A percentile compares a stretch with the other conserved stretches of the same genome.
phyloP scores from a whole-genome alignment of 2,888 invertebrate genomes.

The Lamproptera curius region DNA sequence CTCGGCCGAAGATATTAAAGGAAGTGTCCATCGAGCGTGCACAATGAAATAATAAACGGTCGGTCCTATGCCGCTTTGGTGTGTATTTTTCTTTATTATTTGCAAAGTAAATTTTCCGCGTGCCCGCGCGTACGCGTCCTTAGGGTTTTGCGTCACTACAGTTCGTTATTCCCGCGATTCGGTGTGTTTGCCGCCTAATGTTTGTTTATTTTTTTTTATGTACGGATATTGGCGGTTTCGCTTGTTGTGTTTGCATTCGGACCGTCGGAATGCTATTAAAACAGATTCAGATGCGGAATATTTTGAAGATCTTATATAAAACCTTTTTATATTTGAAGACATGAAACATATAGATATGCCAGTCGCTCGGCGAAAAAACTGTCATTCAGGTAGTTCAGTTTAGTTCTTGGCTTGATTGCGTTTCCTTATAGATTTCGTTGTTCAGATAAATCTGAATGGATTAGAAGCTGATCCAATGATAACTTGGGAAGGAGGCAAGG shows the following conservation, averaged over 20 bases:
- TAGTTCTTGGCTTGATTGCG: background rate
- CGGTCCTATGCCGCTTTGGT: slow-evolving; percentile 25
- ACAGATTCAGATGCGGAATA: background rate
- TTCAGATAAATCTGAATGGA: too few species aligned
- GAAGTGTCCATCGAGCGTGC: slow-evolving; percentile 31
- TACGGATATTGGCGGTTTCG: slow-evolving; percentile 3
- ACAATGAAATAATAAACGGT: slow-evolving; percentile 49
- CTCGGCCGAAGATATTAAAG: slow-evolving; percentile 19
- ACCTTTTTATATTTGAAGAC: background rate
- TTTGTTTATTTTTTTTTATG: slow-evolving; percentile 13
- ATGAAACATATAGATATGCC: background rate
- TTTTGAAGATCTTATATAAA: background rate
- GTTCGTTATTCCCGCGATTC: slow-evolving; percentile 19
- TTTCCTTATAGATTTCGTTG: too few species aligned
- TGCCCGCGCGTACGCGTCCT: slow-evolving; percentile 23
- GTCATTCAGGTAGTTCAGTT: background rate
- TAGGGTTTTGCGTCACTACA: slow-evolving; percentile 21
- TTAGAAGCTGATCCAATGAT: too few species aligned
- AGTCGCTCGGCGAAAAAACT: too few species aligned
- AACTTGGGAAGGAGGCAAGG: too few species aligned
- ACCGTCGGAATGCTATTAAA: background rate
- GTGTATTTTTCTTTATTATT: slow-evolving; percentile 25
- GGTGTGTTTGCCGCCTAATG: slow-evolving; percentile 17
- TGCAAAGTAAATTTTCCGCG: slow-evolving; percentile 29
- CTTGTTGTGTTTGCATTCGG: background rate